phyloP scores from a whole-genome alignment of 1,140 invertebrate genomes.

The Cataglyphis hispanica region DNA sequence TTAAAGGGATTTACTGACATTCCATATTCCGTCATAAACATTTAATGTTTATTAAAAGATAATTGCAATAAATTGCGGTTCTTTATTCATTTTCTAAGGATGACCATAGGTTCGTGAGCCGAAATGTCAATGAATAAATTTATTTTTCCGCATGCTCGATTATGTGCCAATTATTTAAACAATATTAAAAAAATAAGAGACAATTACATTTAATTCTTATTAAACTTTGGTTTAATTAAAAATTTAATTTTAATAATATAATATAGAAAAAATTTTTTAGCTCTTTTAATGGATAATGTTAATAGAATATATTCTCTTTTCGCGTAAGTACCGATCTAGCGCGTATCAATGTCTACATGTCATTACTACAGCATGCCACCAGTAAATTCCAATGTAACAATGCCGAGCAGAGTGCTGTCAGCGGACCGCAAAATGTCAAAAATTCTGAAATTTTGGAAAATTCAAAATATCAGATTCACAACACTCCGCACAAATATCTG shows the following conservation, averaged over 20 bases:
- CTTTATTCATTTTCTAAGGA: no score
- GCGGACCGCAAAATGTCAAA: conserved; percentile 45
- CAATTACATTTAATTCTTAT: not conserved
- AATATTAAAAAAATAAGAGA: not conserved
- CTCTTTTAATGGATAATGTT: conserved; percentile 31
- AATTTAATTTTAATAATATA: not conserved
- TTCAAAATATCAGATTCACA: conserved; percentile 9
- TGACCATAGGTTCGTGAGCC: no score
- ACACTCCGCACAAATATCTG: not conserved
- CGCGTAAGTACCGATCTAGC: conserved; percentile 16
- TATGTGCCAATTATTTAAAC: no score
- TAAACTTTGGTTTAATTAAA: conserved; percentile 19
- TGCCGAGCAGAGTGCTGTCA: conserved; percentile 39
- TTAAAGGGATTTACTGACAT: no score
- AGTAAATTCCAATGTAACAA: conserved; percentile 59
- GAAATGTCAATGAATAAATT: no score
- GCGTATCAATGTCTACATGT: conserved; percentile 21
- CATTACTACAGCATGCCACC: conserved; percentile 29
- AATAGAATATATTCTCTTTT: conserved; percentile 17
- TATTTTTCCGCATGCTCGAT: no score
- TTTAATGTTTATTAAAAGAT: no score
- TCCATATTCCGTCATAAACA: no score
- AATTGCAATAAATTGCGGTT: no score
- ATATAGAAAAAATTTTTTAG: no score
- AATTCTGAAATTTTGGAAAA: conserved; percentile 36